Conservation (phyloP, 2,888 invertebrate genomes). For the Eupsilia transversa region DNA sequence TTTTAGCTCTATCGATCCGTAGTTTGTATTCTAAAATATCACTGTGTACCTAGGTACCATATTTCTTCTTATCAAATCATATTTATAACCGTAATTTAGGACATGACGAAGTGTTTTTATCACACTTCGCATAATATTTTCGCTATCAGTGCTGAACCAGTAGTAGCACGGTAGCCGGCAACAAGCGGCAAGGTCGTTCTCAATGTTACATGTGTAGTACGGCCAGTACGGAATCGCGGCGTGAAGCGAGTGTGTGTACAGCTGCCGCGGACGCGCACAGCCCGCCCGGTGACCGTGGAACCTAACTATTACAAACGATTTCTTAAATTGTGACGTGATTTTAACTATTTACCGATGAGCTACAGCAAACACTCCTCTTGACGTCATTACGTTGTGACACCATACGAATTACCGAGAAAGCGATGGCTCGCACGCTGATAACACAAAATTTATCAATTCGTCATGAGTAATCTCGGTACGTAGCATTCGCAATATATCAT, state of each 20-base stretch:
- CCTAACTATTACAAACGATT: slow-evolving; percentile 69
- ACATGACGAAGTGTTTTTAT: slow-evolving; percentile 18
- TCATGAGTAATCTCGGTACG: slow-evolving; percentile 60
- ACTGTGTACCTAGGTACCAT: background rate
- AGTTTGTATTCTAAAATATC: slow-evolving; percentile 9
- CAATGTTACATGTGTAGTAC: slow-evolving; percentile 82
- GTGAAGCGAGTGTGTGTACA: slow-evolving; percentile 74
- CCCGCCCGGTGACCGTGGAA: slow-evolving; percentile 73
- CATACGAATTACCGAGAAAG: slow-evolving; percentile 17
- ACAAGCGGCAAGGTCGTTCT: slow-evolving; percentile 85
- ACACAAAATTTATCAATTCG: slow-evolving; percentile 57
- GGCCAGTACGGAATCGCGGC: slow-evolving; percentile 40
- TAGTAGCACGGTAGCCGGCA: slow-evolving; percentile 74
- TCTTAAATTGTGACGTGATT: slow-evolving; percentile 63
- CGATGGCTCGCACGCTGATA: slow-evolving; percentile 26
- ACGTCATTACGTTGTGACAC: slow-evolving; percentile 51
- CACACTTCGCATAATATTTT: slow-evolving; percentile 58
- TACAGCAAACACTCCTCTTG: slow-evolving; percentile 42
- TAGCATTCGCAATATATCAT: slow-evolving; percentile 56
- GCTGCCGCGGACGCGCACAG: slow-evolving; percentile 68
- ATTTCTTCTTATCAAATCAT: background rate
- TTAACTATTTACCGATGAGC: slow-evolving; percentile 50
- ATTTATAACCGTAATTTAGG: slow-evolving; percentile 16
- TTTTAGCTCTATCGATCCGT: slow-evolving; percentile 11
- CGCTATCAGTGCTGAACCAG: slow-evolving; percentile 69